Conservation (phyloP, 2,113 vertebrate species). For the Cyanoramphus novaezelandiae region DNA sequence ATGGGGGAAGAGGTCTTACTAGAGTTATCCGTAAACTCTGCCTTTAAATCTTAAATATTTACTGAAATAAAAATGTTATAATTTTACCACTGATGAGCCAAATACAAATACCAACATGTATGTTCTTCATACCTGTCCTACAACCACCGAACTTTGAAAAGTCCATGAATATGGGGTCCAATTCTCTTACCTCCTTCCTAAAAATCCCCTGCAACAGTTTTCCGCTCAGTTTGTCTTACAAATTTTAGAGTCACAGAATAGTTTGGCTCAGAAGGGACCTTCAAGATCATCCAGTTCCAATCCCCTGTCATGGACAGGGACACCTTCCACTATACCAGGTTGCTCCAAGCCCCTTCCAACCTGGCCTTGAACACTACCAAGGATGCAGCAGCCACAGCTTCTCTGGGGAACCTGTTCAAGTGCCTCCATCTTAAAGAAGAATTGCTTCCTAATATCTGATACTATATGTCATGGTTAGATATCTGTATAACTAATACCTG, state of each 20-base stretch:
- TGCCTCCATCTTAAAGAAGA: neutral
- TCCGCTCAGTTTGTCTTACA: slow-evolving; percentile 22
- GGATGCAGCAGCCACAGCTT: neutral
- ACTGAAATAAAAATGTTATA: neutral
- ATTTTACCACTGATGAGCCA: neutral
- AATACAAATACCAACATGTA: neutral
- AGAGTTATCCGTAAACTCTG: neutral
- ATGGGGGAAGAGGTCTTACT: slow-evolving; percentile 5
- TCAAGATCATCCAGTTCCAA: neutral
- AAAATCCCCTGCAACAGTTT: neutral
- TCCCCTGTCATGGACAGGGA: neutral
- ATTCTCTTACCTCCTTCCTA: neutral
- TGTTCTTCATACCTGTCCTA: neutral
- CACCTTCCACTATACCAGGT: neutral
- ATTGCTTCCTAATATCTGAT: neutral
- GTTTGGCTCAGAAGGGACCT: neutral
- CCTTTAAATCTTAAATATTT: neutral
- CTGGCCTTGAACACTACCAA: neutral
- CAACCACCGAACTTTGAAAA: neutral
- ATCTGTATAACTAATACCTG: neutral
- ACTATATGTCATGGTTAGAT: neutral
- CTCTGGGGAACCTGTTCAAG: neutral
- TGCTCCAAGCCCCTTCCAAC: neutral
- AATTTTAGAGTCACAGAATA: neutral
- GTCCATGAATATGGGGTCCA: neutral